phyloP scores from a whole-genome alignment of 2,797 vertebrate genomes.

The Phyllotis vaccarum region DNA sequence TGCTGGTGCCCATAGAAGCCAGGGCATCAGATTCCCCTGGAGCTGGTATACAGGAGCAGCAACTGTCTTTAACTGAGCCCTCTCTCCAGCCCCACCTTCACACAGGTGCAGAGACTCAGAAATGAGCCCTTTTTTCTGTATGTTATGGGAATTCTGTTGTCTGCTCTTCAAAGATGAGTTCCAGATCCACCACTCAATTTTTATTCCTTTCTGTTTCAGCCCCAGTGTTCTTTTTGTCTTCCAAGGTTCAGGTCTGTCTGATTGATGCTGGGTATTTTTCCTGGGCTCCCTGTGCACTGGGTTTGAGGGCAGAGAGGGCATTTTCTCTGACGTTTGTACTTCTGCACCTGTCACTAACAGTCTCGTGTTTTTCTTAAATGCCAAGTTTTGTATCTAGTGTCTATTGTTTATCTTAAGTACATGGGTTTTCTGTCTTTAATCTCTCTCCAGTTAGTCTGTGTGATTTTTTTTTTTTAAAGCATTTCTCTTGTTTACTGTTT shows the following conservation, averaged over 20 bases:
- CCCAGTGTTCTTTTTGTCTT: not conserved
- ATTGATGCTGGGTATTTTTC: not conserved
- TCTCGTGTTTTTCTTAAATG: slow-evolving; percentile 41
- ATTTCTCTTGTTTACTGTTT: slow-evolving; percentile 46
- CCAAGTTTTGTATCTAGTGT: not conserved
- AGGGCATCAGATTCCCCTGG: not conserved
- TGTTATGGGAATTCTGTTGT: not conserved
- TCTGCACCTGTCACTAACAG: not conserved
- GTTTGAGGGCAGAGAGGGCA: not conserved
- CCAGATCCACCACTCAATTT: not conserved
- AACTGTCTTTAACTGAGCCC: not conserved
- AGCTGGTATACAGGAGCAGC: not conserved
- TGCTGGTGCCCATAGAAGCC: not conserved
- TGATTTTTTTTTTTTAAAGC: slow-evolving; percentile 43
- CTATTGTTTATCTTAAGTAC: slow-evolving; percentile 33
- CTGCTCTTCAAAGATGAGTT: not conserved
- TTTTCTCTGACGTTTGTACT: slow-evolving; percentile 18
- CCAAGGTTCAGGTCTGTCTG: not conserved
- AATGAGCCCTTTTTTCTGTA: not conserved
- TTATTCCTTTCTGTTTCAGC: not conserved
- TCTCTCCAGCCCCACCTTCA: not conserved
- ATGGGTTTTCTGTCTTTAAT: slow-evolving; percentile 26
- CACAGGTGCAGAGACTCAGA: not conserved
- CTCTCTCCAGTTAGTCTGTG: slow-evolving; percentile 38
- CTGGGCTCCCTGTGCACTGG: not conserved